These are phyloP conservation scores for Pungitius pungitius DNA, from an alignment of 2,113 vertebrate genomes.

Conservation along the genomic window DNA sequence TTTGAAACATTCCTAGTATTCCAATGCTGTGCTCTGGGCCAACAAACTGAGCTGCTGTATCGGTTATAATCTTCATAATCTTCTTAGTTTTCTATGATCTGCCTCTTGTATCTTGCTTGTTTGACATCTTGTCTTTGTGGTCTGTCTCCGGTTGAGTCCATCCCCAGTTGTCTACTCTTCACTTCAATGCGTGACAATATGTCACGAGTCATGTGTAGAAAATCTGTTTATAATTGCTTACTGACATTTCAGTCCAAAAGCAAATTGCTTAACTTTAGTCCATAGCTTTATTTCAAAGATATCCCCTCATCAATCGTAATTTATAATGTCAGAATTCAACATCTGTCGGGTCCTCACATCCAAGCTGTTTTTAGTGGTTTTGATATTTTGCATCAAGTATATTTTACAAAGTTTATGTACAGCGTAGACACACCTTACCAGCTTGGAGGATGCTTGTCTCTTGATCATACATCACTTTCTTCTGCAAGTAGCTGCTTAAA, in stretches of 20 bases:
- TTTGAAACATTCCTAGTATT: not conserved
- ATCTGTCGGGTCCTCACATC: conserved; percentile 52
- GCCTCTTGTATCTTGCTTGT: not conserved
- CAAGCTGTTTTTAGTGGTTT: conserved; percentile 52
- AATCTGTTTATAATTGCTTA: conserved; percentile 20
- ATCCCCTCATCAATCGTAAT: conserved; percentile 50
- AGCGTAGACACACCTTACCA: conserved; percentile 40
- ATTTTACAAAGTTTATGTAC: conserved; percentile 4
- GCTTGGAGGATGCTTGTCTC: conserved; percentile 30
- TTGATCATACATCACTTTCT: not conserved
- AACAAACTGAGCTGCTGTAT: no score
- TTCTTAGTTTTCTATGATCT: no score
- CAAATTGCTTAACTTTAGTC: conserved; percentile 32
- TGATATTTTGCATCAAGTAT: conserved; percentile 43
- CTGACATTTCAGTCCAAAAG: conserved; percentile 15
- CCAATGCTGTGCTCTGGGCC: not conserved
- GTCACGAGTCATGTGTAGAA: not conserved
- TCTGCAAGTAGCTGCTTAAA: not conserved
- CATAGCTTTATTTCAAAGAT: conserved; percentile 24
- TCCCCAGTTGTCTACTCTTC: not conserved
- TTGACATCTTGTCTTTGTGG: not conserved
- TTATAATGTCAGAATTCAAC: conserved; percentile 44
- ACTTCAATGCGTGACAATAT: not conserved
- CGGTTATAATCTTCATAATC: no score
- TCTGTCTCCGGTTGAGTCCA: not conserved